Evolutionary conservation across 2,888 invertebrate species (phyloP).

Genomic region (Drosophila monieri): DNA sequence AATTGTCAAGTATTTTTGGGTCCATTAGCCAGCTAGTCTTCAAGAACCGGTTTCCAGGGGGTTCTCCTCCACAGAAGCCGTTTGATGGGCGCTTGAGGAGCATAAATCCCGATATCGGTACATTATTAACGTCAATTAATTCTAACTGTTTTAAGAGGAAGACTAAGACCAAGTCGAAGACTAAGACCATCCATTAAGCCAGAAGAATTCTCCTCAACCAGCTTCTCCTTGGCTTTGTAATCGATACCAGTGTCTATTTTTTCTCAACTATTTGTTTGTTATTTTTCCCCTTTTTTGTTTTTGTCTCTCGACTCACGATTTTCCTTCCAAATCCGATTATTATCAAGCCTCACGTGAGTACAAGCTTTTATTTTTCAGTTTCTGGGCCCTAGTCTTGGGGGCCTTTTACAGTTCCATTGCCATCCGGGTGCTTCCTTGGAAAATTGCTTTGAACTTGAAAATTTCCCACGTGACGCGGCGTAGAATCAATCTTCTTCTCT

Average conservation of each 20-base stretch:
- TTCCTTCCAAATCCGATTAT: constrained; percentile 70
- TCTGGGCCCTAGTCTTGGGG: constrained; percentile 9
- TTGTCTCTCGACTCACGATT: constrained; percentile 59
- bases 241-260: constrained; percentile 34
- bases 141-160: constrained; percentile 64
- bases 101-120: constrained; percentile 74
- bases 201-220: constrained; percentile 21
- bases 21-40: not conserved
- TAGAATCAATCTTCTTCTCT: constrained; percentile 39
- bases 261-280: constrained; percentile 2
- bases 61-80: constrained; percentile 31
- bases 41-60: constrained; percentile 20
- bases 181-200: constrained; percentile 63
- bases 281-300: constrained; percentile 33
- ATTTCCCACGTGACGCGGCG: constrained; percentile 78
- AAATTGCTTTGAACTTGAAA: constrained; percentile 79
- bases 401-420: constrained; percentile 61
- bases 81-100: constrained; percentile 31
- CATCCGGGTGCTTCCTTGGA: constrained; percentile 52
- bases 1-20: constrained; percentile 66
- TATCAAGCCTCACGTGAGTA: constrained; percentile 75
- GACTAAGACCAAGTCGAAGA: constrained; percentile 49
- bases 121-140: constrained; percentile 78
- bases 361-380: constrained; percentile 68
- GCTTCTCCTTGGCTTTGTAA: constrained; percentile 23